Evolutionary conservation across 2,888 invertebrate species (phyloP).

Genomic region (Protodeltote pygarga): DNA sequence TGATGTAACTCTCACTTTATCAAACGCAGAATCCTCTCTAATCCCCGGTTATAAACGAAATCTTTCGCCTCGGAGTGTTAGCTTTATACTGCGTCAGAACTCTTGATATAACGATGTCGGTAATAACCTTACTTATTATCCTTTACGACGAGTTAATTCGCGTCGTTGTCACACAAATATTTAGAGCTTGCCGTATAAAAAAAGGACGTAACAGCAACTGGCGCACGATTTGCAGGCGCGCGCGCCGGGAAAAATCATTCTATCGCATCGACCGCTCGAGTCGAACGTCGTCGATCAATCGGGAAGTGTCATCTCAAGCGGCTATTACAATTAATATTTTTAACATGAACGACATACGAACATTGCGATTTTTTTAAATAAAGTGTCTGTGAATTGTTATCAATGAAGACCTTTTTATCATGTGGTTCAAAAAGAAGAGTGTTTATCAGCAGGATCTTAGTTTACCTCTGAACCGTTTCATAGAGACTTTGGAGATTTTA

Average conservation of each 20-base stretch:
- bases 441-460: conserved; percentile 49
- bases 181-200: conserved; percentile 80
- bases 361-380: conserved; percentile 15
- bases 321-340: conserved; percentile 12
- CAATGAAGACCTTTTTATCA: conserved; percentile 57
- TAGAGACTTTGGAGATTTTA: conserved; percentile 57
- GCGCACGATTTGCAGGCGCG: conserved; percentile 69
- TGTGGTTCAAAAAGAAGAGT: conserved; percentile 62
- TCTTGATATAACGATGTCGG: conserved; percentile 66
- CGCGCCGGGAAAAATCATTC: conserved; percentile 79
- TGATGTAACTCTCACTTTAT: conserved; percentile 80
- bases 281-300: conserved; percentile 76
- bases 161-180: conserved; percentile 80
- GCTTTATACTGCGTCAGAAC: conserved; percentile 71
- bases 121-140: conserved; percentile 85
- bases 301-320: conserved; percentile 65
- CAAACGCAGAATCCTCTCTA: conserved; percentile 77
- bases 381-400: conserved; percentile 42
- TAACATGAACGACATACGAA: conserved; percentile 29
- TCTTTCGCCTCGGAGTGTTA: conserved; percentile 75
- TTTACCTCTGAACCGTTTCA: conserved; percentile 55
- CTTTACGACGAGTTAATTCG: conserved; percentile 82
- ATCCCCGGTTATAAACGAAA: conserved; percentile 82
- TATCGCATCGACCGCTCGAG: conserved; percentile 70
- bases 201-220: conserved; percentile 72